phyloP scores from a whole-genome alignment of 2,113 vertebrate genomes.

The Alectura lathami region DNA sequence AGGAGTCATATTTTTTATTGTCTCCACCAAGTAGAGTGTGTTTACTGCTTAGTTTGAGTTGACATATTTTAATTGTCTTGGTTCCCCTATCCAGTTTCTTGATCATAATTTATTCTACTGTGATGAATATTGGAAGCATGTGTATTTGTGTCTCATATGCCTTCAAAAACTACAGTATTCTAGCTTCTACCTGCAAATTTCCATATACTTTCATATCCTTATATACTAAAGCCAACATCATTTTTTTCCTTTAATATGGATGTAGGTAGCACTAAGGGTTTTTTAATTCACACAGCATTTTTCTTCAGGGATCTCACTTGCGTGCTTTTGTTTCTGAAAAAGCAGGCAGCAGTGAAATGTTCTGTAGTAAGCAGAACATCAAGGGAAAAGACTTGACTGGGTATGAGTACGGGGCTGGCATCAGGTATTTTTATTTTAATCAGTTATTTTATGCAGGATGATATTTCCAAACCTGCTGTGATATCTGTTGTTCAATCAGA shows the following conservation, averaged over 20 bases:
- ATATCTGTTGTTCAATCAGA: background rate
- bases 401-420: background rate
- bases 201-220: background rate
- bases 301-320: background rate
- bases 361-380: background rate
- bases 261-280: background rate
- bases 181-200: background rate
- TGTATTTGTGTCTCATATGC: background rate
- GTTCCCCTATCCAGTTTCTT: background rate
- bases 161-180: background rate
- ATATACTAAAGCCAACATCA: background rate
- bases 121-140: background rate
- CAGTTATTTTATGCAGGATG: background rate
- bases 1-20: background rate
- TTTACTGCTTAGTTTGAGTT: background rate
- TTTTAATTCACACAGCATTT: background rate
- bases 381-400: background rate
- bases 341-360: background rate
- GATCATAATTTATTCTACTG: background rate
- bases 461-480: background rate
- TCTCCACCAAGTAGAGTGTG: background rate
- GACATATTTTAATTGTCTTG: background rate
- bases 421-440: constrained; percentile 15
- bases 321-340: background rate
- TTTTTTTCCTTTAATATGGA: background rate